Evolutionary conservation across 1,140 invertebrate genomes (phyloP), one percentile per base, ranked within the genome.

Genomic region (Atopsyche davidsoni): DNA sequence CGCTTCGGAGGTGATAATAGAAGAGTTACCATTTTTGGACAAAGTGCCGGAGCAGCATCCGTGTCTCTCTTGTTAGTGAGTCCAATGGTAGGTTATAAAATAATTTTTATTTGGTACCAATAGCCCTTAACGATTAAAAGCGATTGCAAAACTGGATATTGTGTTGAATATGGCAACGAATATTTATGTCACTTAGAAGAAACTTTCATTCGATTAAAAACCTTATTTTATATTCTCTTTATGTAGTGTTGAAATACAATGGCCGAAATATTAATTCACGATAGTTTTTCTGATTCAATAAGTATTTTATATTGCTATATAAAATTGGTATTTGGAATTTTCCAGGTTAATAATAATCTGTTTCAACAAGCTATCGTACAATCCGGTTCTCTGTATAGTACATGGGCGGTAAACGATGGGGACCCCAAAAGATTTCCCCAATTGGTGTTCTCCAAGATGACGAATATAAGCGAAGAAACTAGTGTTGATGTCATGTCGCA

Each of bases 41-140:
- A 48, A 40, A 55, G 51, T 50, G 49, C 59, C 16, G 59, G 59
- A n/a, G 52, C 22, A 14, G 32, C 13, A 10, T 60, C 59, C 4
- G 52, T 64, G 1, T 63, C 62, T 19, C 22, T 58, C 1, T 42
- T 68, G n/a, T 31, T 66, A 3, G 14, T 67, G 1, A 69, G 65
- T 54, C 67, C 67, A 23, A 51, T 44, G 16, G 59, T 57, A 14
- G 9, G 11, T 18, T 22, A 11, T 23, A 34, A n/a, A n/a, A n/a
- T n/a, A n/a, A n/a, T n/a, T n/a, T n/a, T n/a, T n/a, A n/a, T n/a
- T n/a, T n/a, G n/a, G n/a, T n/a, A n/a, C n/a, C n/a, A n/a, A n/a
- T n/a, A n/a, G n/a, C n/a, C n/a, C n/a, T n/a, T n/a, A n/a, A n/a
- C n/a, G n/a, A n/a, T n/a, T n/a, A n/a, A n/a, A n/a, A n/a, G n/a